Conservation (phyloP, 2,113 vertebrate genomes). For the Noturus placidus region DNA sequence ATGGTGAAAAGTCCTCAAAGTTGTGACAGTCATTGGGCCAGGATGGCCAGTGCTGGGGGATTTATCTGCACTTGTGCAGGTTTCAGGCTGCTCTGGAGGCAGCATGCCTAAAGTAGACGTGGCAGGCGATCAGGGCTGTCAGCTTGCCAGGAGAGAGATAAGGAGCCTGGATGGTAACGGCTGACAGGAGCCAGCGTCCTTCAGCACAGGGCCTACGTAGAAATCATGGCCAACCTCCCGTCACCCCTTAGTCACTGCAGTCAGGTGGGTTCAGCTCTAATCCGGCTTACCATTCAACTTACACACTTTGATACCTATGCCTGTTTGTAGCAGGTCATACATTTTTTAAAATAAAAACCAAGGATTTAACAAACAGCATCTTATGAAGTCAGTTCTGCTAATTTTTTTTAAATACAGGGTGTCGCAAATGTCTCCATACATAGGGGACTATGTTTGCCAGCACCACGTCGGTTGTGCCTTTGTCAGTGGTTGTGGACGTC, state of each 20-base stretch:
- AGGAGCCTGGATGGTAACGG: conserved; percentile 45
- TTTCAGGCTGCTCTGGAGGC: conserved; percentile 35
- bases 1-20: conserved; percentile 38
- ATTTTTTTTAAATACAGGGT: not conserved
- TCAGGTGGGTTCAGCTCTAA: conserved; percentile 49
- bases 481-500: too few species aligned
- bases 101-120: conserved; percentile 52
- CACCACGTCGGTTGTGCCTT: too few species aligned
- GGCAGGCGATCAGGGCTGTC: conserved; percentile 54
- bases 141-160: conserved; percentile 51
- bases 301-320: conserved; percentile 11
- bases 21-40: conserved; percentile 49
- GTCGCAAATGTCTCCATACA: too few species aligned
- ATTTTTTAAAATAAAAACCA: not conserved
- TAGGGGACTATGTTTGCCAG: too few species aligned
- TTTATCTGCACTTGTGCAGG: conserved; percentile 53
- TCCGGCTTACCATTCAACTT: conserved; percentile 38
- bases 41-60: conserved; percentile 38
- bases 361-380: not conserved
- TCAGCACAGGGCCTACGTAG: conserved; percentile 40
- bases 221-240: conserved; percentile 38
- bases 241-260: conserved; percentile 40
- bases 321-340: conserved; percentile 17
- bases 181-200: conserved; percentile 47
- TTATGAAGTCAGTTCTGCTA: not conserved